A percentile compares a stretch with the other conserved stretches of the same genome.
Evolutionary conservation across 2,797 vertebrate species (phyloP).

Genomic region (Chrysocyon brachyurus): DNA sequence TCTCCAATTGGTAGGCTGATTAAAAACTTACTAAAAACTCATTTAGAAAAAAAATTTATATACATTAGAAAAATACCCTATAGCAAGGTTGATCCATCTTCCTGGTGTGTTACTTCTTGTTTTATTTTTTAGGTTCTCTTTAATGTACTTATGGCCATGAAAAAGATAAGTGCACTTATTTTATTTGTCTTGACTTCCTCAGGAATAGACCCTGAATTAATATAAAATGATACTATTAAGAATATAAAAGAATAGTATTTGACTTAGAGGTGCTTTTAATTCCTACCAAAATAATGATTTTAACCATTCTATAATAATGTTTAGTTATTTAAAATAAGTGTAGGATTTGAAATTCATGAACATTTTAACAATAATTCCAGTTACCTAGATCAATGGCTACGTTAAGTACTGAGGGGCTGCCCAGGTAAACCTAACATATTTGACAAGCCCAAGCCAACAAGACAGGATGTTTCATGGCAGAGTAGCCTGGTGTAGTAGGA

Average conservation of each 20-base stretch:
- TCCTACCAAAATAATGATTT: not conserved
- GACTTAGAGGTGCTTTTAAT: not conserved
- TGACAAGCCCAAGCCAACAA: not conserved
- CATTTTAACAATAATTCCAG: not conserved
- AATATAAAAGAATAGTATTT: not conserved
- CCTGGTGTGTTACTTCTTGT: not conserved
- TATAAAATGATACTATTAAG: not conserved
- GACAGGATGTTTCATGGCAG: not conserved
- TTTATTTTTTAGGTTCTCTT: not conserved
- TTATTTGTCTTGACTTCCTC: not conserved
- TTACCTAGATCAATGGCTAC: not conserved
- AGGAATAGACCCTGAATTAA: not conserved
- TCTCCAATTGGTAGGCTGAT: not conserved
- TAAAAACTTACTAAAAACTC: not conserved
- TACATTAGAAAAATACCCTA: not conserved
- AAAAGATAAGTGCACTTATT: not conserved
- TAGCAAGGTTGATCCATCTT: not conserved
- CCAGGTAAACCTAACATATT: not conserved
- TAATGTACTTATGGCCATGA: not conserved
- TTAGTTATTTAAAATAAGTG: conserved; percentile 23
- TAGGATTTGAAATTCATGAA: not conserved
- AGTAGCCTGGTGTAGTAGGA: not conserved
- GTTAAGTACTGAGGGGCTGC: not conserved
- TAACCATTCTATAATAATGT: not conserved
- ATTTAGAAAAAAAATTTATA: not conserved